These are phyloP conservation scores for Leucoraja ocellata DNA, from an alignment of 2,797 vertebrate species.

Conservation along the genomic window DNA sequence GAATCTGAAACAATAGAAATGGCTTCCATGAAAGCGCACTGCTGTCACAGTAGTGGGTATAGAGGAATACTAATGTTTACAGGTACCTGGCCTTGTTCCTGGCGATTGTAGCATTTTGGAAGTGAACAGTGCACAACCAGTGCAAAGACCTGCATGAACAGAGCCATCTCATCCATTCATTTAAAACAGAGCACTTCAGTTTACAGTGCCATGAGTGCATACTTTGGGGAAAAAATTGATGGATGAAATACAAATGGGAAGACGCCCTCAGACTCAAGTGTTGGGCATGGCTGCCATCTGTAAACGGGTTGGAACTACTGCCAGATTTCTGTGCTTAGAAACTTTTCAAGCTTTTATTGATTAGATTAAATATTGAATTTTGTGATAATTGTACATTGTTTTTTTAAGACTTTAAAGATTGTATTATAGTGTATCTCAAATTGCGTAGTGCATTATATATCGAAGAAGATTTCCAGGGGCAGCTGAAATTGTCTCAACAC, in stretches of 20 bases:
- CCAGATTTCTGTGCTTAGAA: conserved; percentile 50
- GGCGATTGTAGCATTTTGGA: conserved; percentile 70
- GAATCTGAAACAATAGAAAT: conserved; percentile 66
- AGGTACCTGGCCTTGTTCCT: conserved; percentile 71
- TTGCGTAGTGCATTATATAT: conserved; percentile 48
- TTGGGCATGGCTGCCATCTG: conserved; percentile 58
- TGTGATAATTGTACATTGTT: conserved; percentile 45
- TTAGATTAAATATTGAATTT: conserved; percentile 46
- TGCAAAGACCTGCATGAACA: conserved; percentile 55
- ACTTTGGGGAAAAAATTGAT: conserved; percentile 56
- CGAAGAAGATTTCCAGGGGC: conserved; percentile 46
- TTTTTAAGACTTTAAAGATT: conserved; percentile 50
- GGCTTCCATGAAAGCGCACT: conserved; percentile 66
- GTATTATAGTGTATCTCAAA: conserved; percentile 44
- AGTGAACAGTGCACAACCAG: conserved; percentile 58
- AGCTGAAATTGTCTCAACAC: conserved; percentile 45
- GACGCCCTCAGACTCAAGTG: conserved; percentile 50
- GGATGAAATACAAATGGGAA: conserved; percentile 51
- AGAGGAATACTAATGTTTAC: conserved; percentile 77
- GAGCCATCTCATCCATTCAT: conserved; percentile 55
- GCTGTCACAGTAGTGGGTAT: conserved; percentile 70
- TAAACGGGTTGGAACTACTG: conserved; percentile 48
- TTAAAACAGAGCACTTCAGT: conserved; percentile 68
- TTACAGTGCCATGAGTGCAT: conserved; percentile 58
- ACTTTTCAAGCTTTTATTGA: conserved; percentile 48